Base-by-base conservation (phyloP, 2,888 invertebrate species). In the Scaptomyza reducta region DNA sequence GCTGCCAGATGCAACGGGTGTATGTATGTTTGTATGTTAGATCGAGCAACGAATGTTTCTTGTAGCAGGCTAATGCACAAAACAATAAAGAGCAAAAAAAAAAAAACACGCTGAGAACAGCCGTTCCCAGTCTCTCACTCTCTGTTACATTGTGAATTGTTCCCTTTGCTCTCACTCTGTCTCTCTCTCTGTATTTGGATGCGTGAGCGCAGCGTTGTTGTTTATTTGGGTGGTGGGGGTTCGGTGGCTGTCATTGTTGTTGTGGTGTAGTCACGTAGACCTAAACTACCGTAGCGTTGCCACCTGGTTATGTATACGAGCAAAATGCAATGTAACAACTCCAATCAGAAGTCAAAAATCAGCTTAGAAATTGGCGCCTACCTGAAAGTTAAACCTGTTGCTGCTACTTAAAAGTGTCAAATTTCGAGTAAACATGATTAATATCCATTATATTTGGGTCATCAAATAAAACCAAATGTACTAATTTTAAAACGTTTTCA, bases 1-100 rank as follows among this genome's bases (percentile, higher is more conserved):
- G 81, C 63, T 79, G 79, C 78, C 80, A 79, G 71, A 80, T 80
- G 79, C 79, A 81, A 53, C 68, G 22, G 46, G 7, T 47, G 40
- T 41, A 25, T 53, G 25, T 47, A 11, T 54, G 53, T 63, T 29
- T 46, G 59, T 64, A 68, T 59, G 49, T 61, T 62, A 53, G 47
- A 62, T 65, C 35, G 40, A 53, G 56, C 60, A 78, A 66, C 66
- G 59, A 76, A 78, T 77, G 62, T 51, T 70, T 66, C 69, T 54
- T 78, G 79, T 70, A 35, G 25, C 49, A 78, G 59, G 62, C 63
- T 58, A 80, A 77, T 81, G 81, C 77, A 78, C 62, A 76, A 53
- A 75, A 71, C 71, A 76, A 69, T 60, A 69, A 69, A 82, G 56
- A 65, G 66, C 49, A 56, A 55, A 40, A 66, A 25, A 3, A 49